phyloP scores from a whole-genome alignment of 2,797 vertebrate species.

The Eospalax fontanierii region DNA sequence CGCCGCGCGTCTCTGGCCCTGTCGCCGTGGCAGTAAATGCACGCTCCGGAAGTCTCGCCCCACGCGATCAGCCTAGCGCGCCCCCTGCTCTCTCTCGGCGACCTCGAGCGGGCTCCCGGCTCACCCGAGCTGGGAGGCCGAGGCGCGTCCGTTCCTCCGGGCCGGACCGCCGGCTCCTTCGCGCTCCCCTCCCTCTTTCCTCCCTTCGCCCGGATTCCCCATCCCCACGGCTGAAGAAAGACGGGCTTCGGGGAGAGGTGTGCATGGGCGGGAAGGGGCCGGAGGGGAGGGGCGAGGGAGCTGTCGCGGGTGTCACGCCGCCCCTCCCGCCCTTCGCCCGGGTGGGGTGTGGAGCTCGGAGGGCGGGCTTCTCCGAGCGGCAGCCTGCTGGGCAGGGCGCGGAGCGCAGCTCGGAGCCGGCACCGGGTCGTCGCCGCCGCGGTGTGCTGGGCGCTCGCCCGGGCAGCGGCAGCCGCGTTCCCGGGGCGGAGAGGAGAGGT shows the following conservation, averaged over 20 bases:
- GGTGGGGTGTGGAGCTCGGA: constrained; percentile 66
- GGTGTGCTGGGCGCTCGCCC: background rate
- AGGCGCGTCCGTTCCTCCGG: background rate
- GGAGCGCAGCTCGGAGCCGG: background rate
- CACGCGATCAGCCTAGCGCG: background rate
- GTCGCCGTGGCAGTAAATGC: background rate
- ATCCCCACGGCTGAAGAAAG: background rate
- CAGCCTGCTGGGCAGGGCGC: constrained; percentile 57
- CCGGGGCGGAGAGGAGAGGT: background rate
- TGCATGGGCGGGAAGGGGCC: constrained; percentile 56
- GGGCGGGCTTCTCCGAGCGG: constrained; percentile 47
- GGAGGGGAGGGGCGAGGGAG: constrained; percentile 72
- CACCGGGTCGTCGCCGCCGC: background rate
- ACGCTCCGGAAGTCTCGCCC: background rate
- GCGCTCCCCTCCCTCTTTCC: background rate
- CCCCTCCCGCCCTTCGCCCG: constrained; percentile 71
- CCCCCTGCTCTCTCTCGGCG: background rate
- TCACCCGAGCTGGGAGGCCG: background rate
- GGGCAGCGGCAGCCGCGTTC: background rate
- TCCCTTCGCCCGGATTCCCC: background rate
- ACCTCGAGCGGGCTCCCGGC: background rate
- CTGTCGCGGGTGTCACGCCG: constrained; percentile 73
- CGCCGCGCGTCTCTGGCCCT: background rate
- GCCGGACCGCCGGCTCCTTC: background rate
- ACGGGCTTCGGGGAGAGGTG: background rate